A percentile compares a stretch with the other conserved stretches of the same genome.
phyloP scores from a whole-genome alignment of 1,140 invertebrate genomes.

The Drosophila kanapiae region DNA sequence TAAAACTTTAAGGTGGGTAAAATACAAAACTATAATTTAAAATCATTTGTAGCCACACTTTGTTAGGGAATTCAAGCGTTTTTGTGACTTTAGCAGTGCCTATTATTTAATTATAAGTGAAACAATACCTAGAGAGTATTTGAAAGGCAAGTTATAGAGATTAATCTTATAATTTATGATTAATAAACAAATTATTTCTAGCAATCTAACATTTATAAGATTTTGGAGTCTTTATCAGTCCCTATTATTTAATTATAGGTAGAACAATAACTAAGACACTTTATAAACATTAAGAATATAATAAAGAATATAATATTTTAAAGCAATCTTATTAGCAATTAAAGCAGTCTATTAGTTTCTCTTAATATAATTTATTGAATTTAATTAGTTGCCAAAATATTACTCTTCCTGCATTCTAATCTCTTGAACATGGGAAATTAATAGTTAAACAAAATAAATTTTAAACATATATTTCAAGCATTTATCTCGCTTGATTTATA shows the following conservation, averaged over 20 bases:
- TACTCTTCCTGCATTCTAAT: not conserved
- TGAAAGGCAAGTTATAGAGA: not conserved
- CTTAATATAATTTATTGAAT: no score
- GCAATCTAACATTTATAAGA: not conserved
- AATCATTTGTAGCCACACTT: not conserved
- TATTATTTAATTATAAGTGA: no score
- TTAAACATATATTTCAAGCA: not conserved
- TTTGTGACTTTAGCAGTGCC: no score
- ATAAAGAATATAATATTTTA: no score
- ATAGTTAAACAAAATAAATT: not conserved
- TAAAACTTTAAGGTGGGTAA: not conserved
- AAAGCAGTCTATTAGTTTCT: no score
- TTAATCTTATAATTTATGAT: not conserved
- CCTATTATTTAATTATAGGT: no score
- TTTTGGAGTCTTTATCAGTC: no score
- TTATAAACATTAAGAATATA: no score
- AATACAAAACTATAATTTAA: not conserved
- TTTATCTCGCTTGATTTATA: conserved; percentile 1
- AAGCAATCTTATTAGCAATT: no score
- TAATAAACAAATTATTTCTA: not conserved
- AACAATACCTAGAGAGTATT: no score
- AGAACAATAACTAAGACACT: no score
- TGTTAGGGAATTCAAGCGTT: not conserved
- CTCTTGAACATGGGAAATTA: not conserved
- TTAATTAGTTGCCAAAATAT: not conserved